These are phyloP conservation scores for Temnothorax unifasciatus DNA, from an alignment of 2,888 invertebrate species.

Conservation along the genomic window DNA sequence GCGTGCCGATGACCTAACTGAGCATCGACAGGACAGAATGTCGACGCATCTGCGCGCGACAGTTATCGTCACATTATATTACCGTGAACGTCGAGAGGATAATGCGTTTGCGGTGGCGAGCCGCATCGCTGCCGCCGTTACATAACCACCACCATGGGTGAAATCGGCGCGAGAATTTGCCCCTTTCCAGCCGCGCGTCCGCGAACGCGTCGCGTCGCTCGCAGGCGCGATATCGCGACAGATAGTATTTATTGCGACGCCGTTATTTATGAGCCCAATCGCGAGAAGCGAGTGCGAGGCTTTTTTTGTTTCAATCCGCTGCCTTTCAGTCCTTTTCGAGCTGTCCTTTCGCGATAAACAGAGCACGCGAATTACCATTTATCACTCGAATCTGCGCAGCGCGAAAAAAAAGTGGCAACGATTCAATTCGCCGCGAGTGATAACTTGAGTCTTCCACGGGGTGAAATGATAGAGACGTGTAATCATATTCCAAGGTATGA, in stretches of 20 bases:
- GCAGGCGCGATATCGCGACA: conserved; percentile 54
- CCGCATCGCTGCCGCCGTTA: conserved; percentile 30
- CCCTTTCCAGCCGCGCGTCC: conserved; percentile 37
- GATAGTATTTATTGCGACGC: conserved; percentile 59
- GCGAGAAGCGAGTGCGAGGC: not conserved
- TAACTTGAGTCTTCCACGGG: not conserved
- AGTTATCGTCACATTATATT: conserved; percentile 60
- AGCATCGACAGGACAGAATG: conserved; percentile 18
- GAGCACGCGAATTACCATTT: conserved; percentile 17
- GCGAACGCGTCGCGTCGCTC: conserved; percentile 20
- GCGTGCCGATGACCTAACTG: conserved; percentile 14
- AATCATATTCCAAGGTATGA: not conserved
- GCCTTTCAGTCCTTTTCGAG: not conserved
- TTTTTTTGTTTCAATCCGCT: conserved; percentile 1
- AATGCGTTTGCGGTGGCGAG: conserved; percentile 28
- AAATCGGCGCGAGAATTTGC: conserved; percentile 18
- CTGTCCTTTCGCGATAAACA: not conserved
- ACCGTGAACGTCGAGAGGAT: conserved; percentile 48
- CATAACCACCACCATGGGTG: conserved; percentile 22
- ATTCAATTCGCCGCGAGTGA: conserved; percentile 24
- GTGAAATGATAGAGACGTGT: not conserved
- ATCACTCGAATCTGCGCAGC: conserved; percentile 21
- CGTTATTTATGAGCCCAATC: conserved; percentile 57
- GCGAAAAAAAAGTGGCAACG: not conserved
- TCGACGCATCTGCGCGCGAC: conserved; percentile 45